Evolutionary conservation across 1,140 invertebrate genomes (phyloP).

Genomic region (Drosophila suzukii): DNA sequence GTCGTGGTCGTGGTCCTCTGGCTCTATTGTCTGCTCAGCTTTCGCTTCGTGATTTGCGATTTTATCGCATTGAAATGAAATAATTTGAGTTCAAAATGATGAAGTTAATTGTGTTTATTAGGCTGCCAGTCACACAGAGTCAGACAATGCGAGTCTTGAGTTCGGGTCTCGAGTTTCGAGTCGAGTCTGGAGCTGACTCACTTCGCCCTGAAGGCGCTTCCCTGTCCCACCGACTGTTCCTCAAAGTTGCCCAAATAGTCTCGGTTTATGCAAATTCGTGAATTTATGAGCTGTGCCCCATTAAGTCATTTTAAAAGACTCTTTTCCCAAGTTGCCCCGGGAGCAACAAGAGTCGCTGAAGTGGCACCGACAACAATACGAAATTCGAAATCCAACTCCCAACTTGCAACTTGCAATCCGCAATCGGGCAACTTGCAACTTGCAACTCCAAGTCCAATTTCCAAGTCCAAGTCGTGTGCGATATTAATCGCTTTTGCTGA

Average conservation of each 20-base stretch:
- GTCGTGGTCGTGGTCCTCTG: conserved; percentile 38
- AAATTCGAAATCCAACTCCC: conserved; percentile 48
- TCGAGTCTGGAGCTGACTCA: conserved; percentile 49
- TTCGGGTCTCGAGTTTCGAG: conserved; percentile 43
- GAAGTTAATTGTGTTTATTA: conserved; percentile 84
- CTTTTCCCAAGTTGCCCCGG: conserved; percentile 44
- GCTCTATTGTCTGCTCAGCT: conserved; percentile 60
- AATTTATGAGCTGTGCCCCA: conserved; percentile 83
- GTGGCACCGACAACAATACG: conserved; percentile 57
- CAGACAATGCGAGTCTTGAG: conserved; percentile 24
- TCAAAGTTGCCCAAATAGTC: conserved; percentile 55
- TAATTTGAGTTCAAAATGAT: conserved; percentile 84
- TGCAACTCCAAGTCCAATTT: conserved; percentile 25
- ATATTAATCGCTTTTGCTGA: conserved; percentile 83
- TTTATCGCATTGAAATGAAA: conserved; percentile 84
- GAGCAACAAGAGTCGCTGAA: conserved; percentile 27
- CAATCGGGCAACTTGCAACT: too few relatives aligned
- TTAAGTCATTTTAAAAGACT: conserved; percentile 83
- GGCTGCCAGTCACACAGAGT: conserved; percentile 75
- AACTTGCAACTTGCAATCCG: conserved; percentile 28
- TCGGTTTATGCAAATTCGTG: conserved; percentile 80
- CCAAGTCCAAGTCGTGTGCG: conserved; percentile 67
- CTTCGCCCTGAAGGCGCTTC: conserved; percentile 65
- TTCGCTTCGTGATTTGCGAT: conserved; percentile 84
- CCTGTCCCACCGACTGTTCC: conserved; percentile 50